A percentile compares a stretch with the other conserved stretches of the same genome.
Conservation (phyloP, 2,888 invertebrate species). For the Tipula unca region DNA sequence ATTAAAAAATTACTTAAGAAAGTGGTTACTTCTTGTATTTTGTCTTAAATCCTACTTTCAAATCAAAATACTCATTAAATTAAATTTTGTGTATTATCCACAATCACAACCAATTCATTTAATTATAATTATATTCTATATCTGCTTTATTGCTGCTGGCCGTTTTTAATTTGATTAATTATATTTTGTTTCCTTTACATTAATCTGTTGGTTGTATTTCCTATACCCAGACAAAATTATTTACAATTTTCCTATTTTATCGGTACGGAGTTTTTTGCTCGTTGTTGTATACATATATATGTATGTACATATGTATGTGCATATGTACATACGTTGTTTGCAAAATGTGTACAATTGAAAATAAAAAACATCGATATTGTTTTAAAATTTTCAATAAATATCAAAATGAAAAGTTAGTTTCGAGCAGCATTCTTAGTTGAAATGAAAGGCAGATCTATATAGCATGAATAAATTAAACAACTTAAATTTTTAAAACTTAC, state of each 20-base stretch:
- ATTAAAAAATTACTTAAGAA: neutral
- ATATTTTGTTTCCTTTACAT: neutral
- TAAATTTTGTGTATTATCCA: neutral
- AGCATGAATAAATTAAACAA: no score
- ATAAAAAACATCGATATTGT: neutral
- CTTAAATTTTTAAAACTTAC: no score
- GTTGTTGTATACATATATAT: neutral
- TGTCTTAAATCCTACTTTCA: no score
- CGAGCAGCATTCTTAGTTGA: no score
- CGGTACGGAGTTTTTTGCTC: neutral
- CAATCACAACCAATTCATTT: no score
- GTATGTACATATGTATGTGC: neutral
- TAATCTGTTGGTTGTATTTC: neutral
- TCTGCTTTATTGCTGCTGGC: neutral
- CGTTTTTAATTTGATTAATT: neutral
- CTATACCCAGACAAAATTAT: neutral
- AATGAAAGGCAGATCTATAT: no score
- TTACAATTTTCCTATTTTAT: neutral
- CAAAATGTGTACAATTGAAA: neutral
- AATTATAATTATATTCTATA: no score
- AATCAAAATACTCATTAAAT: neutral
- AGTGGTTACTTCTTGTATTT: no score
- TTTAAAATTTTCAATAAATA: no score
- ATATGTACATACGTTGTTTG: neutral
- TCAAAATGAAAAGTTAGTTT: no score